A percentile compares a stretch with the other conserved stretches of the same genome.
Conservation (phyloP, 2,113 vertebrate genomes). For the Perca flavescens region DNA sequence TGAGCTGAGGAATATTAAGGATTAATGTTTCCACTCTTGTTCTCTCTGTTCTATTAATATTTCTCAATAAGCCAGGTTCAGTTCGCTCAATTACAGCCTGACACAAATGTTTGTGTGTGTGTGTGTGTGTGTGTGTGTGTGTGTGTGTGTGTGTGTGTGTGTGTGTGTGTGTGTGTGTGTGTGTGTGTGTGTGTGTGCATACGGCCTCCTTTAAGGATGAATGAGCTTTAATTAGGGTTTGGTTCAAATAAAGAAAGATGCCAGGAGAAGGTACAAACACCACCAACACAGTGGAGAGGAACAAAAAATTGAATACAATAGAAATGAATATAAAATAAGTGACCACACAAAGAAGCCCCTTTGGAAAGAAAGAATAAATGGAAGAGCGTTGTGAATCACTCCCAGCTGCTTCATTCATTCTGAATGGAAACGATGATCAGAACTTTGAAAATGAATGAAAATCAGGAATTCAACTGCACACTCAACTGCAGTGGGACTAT, state of each 20-base stretch:
- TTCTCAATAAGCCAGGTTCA: constrained; percentile 52
- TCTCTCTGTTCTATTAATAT: constrained; percentile 69
- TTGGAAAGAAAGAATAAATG: not conserved
- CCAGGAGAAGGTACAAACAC: not conserved
- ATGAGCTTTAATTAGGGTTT: constrained; percentile 50
- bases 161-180: constrained; percentile 3
- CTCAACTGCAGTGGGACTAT: constrained; percentile 27
- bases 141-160: not conserved
- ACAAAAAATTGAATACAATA: not conserved
- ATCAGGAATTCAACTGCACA: constrained; percentile 30
- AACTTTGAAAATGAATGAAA: constrained; percentile 67
- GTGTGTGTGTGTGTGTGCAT: constrained; percentile 3
- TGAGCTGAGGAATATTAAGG: constrained; percentile 50
- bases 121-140: constrained; percentile 10
- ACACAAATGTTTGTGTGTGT: constrained; percentile 43
- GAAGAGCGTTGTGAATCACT: constrained; percentile 21
- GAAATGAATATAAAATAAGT: constrained; percentile 12
- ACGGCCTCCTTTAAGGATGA: constrained; percentile 24
- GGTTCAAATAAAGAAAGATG: constrained; percentile 35
- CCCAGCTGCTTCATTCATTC: constrained; percentile 63
- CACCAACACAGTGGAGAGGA: not conserved
- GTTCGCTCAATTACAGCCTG: constrained; percentile 66
- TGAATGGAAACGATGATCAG: constrained; percentile 54
- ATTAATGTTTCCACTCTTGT: constrained; percentile 58
- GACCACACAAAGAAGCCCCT: not conserved